Conservation (phyloP, 2,888 invertebrate species). For the Apamea crenata region DNA sequence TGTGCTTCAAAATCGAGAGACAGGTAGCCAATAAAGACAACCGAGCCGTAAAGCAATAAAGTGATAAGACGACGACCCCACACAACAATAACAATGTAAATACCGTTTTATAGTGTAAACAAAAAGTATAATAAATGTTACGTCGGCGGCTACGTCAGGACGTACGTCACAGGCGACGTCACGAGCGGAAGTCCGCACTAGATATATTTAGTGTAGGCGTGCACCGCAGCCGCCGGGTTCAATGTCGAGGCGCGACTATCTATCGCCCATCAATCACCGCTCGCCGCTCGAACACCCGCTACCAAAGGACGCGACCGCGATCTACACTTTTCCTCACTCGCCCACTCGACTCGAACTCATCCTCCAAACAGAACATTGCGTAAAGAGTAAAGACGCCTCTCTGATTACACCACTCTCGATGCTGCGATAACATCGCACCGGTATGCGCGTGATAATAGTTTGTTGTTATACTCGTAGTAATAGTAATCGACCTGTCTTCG, state of each 20-base stretch:
- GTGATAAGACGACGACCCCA: conserved; percentile 87
- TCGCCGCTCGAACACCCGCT: conserved; percentile 60
- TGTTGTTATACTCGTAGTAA: conserved; percentile 72
- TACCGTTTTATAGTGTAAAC: conserved; percentile 89
- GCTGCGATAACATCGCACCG: conserved; percentile 64
- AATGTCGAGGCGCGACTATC: conserved; percentile 87
- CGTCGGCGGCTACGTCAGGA: conserved; percentile 76
- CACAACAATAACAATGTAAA: conserved; percentile 87
- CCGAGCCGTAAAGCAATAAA: conserved; percentile 84
- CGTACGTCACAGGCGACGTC: conserved; percentile 85
- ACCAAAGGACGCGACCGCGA: conserved; percentile 63
- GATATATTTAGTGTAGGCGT: conserved; percentile 84
- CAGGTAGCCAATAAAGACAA: conserved; percentile 76
- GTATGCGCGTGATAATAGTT: conserved; percentile 72
- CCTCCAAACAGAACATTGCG: conserved; percentile 29
- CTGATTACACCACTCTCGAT: conserved; percentile 53
- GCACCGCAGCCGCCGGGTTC: conserved; percentile 82
- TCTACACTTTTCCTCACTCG: conserved; percentile 52
- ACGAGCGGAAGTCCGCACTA: conserved; percentile 88
- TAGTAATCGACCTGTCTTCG: conserved; percentile 77
- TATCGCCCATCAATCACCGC: conserved; percentile 89
- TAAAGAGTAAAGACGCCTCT: conserved; percentile 37
- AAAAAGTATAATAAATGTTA: conserved; percentile 86
- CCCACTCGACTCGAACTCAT: conserved; percentile 68
- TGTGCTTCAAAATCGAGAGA: conserved; percentile 57